phyloP scores from a whole-genome alignment of 2,888 invertebrate species.

The Theretra japonica region DNA sequence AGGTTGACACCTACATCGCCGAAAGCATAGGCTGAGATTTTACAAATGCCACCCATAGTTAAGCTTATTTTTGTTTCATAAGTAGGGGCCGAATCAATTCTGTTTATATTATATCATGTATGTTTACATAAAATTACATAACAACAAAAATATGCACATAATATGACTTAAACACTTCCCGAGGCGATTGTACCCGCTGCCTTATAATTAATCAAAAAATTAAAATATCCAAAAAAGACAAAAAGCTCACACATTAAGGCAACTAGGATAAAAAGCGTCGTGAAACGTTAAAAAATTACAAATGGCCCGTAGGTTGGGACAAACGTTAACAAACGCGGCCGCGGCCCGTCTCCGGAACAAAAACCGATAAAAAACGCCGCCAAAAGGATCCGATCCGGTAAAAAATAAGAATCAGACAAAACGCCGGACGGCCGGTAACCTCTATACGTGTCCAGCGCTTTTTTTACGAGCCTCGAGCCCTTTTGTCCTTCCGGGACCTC shows the following conservation, averaged over 20 bases:
- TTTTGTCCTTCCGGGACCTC: slow-evolving; percentile 83
- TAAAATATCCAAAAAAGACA: slow-evolving; percentile 66
- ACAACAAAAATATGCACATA: no score
- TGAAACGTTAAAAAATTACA: slow-evolving; percentile 76
- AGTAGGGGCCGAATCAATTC: no score
- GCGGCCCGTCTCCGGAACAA: slow-evolving; percentile 80
- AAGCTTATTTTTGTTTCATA: no score
- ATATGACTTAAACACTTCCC: neutral
- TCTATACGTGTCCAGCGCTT: slow-evolving; percentile 78
- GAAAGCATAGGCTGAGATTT: no score
- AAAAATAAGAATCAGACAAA: slow-evolving; percentile 84
- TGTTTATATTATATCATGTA: no score
- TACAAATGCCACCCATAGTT: no score
- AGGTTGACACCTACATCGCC: no score
- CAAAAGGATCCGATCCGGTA: slow-evolving; percentile 82
- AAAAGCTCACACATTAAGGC: slow-evolving; percentile 67
- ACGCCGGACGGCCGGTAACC: slow-evolving; percentile 73
- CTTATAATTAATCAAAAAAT: slow-evolving; percentile 62
- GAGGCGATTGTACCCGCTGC: neutral
- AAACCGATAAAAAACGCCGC: slow-evolving; percentile 82
- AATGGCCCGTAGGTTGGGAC: slow-evolving; percentile 71
- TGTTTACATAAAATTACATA: no score
- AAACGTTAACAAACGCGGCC: slow-evolving; percentile 55
- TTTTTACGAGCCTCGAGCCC: slow-evolving; percentile 79
- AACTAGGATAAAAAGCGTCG: slow-evolving; percentile 63